Conservation (phyloP, 2,113 vertebrate genomes). For the Phainopepla nitens region DNA sequence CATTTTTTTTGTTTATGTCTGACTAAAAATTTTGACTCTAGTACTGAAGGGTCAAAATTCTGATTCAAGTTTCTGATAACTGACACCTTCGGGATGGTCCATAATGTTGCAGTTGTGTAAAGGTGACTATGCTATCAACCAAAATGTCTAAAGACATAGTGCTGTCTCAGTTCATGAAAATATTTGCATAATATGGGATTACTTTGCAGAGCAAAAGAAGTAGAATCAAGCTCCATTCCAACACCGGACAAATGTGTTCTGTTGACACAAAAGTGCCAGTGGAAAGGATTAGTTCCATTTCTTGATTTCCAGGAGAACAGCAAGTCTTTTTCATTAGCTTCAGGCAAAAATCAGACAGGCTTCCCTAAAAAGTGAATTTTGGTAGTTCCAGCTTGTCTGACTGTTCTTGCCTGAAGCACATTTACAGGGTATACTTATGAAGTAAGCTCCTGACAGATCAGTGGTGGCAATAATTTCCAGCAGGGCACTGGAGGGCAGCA, state of each 20-base stretch:
- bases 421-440: background rate
- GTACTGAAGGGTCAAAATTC: background rate
- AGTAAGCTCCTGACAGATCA: background rate
- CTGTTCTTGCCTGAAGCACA: background rate
- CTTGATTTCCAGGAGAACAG: background rate
- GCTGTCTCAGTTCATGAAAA: background rate
- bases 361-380: background rate
- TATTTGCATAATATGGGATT: background rate
- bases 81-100: rapidly evolving
- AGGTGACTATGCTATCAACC: background rate
- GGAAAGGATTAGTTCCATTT: background rate
- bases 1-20: background rate
- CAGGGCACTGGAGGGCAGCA: background rate
- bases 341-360: slow-evolving; percentile 3
- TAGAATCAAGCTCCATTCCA: background rate
- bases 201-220: background rate
- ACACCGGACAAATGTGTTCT: background rate
- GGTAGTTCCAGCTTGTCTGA: background rate
- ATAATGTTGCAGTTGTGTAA: background rate
- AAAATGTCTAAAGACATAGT: background rate
- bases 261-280: background rate
- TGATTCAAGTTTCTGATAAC: background rate
- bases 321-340: background rate
- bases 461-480: background rate
- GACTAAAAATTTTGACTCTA: background rate